Evolutionary conservation across 2,113 vertebrate genomes (phyloP).

Genomic region (Rynchops niger): DNA sequence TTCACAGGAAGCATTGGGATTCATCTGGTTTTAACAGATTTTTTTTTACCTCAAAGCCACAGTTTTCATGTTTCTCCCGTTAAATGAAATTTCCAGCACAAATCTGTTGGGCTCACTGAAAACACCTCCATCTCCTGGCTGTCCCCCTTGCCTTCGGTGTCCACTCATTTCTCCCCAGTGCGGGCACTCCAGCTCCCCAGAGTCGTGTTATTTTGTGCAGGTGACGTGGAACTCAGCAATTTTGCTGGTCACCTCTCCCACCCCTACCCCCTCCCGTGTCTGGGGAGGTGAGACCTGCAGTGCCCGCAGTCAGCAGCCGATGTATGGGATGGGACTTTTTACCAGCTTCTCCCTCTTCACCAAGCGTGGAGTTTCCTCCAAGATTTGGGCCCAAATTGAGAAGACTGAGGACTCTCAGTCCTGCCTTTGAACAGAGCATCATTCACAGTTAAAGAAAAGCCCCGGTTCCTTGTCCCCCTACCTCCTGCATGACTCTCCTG

Average conservation of each 20-base stretch:
- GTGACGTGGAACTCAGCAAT: neutral
- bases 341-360: neutral
- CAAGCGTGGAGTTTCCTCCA: neutral
- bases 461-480: rapidly evolving
- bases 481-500: rapidly evolving
- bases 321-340: neutral
- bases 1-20: neutral
- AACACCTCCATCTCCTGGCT: neutral
- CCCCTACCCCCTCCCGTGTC: rapidly evolving
- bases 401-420: neutral
- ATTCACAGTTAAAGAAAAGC: neutral
- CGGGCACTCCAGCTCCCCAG: neutral
- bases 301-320: neutral
- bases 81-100: neutral
- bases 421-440: neutral
- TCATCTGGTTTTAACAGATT: neutral
- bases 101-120: neutral
- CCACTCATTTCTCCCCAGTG: neutral
- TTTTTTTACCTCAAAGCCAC: neutral
- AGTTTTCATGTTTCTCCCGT: neutral
- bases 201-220: rapidly evolving
- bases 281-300: neutral
- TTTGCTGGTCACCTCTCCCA: neutral
- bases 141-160: neutral
- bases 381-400: neutral